Conservation (phyloP, 2,797 vertebrate species). For the Fistularia tabacaria region DNA sequence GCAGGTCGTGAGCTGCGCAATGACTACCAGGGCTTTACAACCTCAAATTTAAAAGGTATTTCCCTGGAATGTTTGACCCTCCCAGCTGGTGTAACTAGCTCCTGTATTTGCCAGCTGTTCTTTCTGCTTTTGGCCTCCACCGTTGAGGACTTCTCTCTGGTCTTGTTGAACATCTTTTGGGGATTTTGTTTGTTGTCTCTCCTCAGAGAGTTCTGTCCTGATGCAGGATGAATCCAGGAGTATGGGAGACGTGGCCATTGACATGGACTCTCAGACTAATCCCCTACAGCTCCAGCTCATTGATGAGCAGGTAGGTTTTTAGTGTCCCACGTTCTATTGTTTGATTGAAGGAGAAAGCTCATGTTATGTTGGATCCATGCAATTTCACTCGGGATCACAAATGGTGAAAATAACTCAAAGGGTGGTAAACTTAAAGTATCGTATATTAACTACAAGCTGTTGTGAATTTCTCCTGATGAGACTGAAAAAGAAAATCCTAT, state of each 20-base stretch:
- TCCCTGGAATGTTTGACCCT: constrained; percentile 62
- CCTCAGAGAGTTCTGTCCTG: constrained; percentile 81
- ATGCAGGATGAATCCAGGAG: constrained; percentile 86
- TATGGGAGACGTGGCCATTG: constrained; percentile 82
- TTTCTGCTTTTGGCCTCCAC: constrained; percentile 52
- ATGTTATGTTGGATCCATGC: neutral
- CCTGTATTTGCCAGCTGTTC: constrained; percentile 53
- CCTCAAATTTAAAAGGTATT: constrained; percentile 76
- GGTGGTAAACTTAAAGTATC: no score
- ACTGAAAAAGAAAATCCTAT: no score
- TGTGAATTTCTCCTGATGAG: no score
- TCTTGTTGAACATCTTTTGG: constrained; percentile 21
- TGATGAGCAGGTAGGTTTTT: constrained; percentile 82
- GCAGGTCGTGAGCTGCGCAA: constrained; percentile 69
- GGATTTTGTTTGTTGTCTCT: constrained; percentile 24
- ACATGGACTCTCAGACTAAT: constrained; percentile 84
- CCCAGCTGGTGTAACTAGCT: constrained; percentile 61
- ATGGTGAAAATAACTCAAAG: no score
- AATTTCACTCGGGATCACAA: neutral
- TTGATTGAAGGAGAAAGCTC: neutral
- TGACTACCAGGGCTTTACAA: constrained; percentile 75
- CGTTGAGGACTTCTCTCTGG: constrained; percentile 21
- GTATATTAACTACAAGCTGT: no score
- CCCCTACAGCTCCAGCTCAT: constrained; percentile 89
- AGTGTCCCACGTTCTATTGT: constrained; percentile 2